Conservation (phyloP, 2,113 vertebrate genomes). For the Haemorhous mexicanus region DNA sequence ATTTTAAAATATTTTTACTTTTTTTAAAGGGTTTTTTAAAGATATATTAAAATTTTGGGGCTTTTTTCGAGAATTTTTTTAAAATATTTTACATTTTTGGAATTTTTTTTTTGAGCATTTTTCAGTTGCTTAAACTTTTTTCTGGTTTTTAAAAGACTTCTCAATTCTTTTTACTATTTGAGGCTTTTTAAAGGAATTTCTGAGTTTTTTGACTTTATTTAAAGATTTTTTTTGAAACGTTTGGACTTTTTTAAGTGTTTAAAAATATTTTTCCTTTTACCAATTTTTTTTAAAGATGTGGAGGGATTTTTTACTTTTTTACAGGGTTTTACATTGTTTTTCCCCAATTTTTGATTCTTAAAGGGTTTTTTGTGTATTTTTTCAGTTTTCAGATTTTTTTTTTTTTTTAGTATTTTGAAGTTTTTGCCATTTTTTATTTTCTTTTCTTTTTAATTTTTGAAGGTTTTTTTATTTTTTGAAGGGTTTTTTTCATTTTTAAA, state of each 20-base stretch:
- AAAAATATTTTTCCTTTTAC: background rate
- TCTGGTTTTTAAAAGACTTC: background rate
- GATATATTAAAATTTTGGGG: too few relatives aligned
- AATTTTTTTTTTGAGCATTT: background rate
- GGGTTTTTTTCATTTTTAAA: background rate
- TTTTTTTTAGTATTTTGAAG: background rate
- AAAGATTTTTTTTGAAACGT: background rate
- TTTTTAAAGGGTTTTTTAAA: accelerated
- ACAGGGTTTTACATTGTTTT: background rate
- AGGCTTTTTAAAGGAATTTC: accelerated
- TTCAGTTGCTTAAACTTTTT: background rate
- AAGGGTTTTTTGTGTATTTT: background rate
- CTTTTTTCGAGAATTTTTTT: accelerated
- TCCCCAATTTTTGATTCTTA: background rate
- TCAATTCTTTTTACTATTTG: background rate
- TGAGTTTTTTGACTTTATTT: background rate
- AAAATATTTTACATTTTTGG: background rate
- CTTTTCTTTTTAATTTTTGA: background rate
- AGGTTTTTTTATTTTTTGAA: background rate
- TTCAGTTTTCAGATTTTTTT: background rate
- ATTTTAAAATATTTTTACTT: accelerated
- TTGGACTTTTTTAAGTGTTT: accelerated
- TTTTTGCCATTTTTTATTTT: background rate
- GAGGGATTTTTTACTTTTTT: accelerated
- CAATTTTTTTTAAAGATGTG: background rate